phyloP scores from a whole-genome alignment of 2,888 invertebrate species.

The Syrphus vitripennis region DNA sequence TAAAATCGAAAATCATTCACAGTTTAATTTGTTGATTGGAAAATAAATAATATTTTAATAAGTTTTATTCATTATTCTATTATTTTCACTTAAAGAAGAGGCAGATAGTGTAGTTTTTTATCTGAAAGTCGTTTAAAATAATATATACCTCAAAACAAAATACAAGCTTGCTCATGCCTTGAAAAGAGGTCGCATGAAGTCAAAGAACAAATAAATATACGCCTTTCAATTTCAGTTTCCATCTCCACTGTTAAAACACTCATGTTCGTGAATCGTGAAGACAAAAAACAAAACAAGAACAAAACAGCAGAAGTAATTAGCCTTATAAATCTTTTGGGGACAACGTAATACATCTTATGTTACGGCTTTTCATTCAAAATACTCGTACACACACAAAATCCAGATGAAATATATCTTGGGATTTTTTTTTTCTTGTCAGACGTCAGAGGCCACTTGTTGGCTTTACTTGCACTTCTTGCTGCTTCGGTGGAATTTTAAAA shows the following conservation, averaged over 20 bases:
- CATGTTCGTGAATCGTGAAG: conserved; percentile 16
- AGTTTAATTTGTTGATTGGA: too few species aligned
- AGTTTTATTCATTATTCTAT: too few species aligned
- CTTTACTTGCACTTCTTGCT: conserved; percentile 15
- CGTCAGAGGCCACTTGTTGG: conserved; percentile 41
- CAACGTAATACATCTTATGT: conserved; percentile 39
- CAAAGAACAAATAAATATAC: neutral
- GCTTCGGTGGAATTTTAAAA: conserved; percentile 15
- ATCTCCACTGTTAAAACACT: conserved; percentile 2
- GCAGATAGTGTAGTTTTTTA: too few species aligned
- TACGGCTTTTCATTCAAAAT: neutral
- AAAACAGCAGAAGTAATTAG: conserved; percentile 41
- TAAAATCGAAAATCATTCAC: too few species aligned
- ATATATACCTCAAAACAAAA: neutral
- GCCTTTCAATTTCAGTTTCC: neutral
- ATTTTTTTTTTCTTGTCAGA: neutral
- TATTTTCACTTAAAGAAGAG: too few species aligned
- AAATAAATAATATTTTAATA: too few species aligned
- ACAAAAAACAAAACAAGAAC: conserved; percentile 1
- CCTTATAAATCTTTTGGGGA: conserved; percentile 43
- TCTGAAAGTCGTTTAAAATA: too few species aligned
- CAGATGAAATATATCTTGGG: neutral
- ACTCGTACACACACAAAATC: neutral
- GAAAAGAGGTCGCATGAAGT: neutral
- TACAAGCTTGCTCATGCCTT: neutral